Base-by-base conservation (phyloP, 2,888 invertebrate species). In the Carcina quercana region DNA sequence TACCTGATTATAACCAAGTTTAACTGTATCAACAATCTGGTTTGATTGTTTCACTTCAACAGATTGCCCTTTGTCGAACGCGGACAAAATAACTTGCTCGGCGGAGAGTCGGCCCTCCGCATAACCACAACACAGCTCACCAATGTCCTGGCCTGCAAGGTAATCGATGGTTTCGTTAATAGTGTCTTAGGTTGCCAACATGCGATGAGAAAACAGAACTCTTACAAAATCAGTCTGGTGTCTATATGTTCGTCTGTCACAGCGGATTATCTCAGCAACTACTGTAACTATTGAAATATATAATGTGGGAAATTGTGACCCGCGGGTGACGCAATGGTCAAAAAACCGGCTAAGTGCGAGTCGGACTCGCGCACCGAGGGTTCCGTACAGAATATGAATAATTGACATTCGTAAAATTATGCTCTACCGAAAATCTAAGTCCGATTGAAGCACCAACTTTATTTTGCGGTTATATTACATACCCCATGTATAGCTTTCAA, bases 71-170 rank as follows among this genome's bases (percentile, higher is more conserved):
- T 11, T 11, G n/a, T 6, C n/a, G 21, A 10, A 29, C n/a, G 29
- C 20, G 2, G 22, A n/a, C 14, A 92, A 64, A 30, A 94, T 87
- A 66, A 91, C 89, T 70, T 94, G 90, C 53, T 93, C 90, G 1
- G 89, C 87, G 0, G 92, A 91, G 34, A 95, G 82, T 37, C 91
- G 90, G 10, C 91, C 93, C 68, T 96, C 95, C 7, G 93, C 94
- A 65, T 96, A 96, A 1, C 91, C 94, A 60, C 95, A 95, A 4
- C 91, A 93, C 15, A 96, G 73, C 65, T 96, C 95, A 25, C 96
- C 95, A 0, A 93, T 91, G 25, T 42, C 42, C 15, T 40, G 40
- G 12, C 50, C 50, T 50, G 25, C 14, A 24, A 11, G 12, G 11
- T 2, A n/a, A 22, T 11, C 11, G 6, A 26, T 24, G 4, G 3